phyloP scores from a whole-genome alignment of 2,888 invertebrate species.

The Melanophora roralis region DNA sequence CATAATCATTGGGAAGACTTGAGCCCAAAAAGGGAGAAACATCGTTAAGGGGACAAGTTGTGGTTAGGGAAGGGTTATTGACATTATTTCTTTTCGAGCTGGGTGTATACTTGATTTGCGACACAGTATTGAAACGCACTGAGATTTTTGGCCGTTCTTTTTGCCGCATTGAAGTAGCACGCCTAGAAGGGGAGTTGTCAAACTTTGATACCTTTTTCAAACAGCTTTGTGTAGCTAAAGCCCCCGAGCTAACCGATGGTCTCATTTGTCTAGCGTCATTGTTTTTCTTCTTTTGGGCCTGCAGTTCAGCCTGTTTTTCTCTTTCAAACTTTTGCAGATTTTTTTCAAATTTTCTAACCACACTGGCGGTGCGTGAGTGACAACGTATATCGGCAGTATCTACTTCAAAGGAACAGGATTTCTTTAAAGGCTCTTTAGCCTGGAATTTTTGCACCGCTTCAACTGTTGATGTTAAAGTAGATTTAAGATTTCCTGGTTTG shows the following conservation, averaged over 20 bases:
- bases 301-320: slow-evolving; percentile 77
- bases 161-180: slow-evolving; percentile 82
- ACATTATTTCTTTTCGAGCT: slow-evolving; percentile 68
- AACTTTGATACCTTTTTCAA: slow-evolving; percentile 75
- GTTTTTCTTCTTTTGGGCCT: slow-evolving; percentile 59
- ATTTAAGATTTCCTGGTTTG: slow-evolving; percentile 73
- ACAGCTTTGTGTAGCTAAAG: slow-evolving; percentile 73
- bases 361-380: slow-evolving; percentile 73
- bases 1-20: slow-evolving; percentile 73
- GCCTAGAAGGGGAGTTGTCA: slow-evolving; percentile 80
- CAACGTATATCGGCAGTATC: slow-evolving; percentile 67
- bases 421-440: slow-evolving; percentile 64
- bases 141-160: slow-evolving; percentile 78
- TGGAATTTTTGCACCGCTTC: slow-evolving; percentile 54
- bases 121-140: slow-evolving; percentile 76
- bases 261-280: slow-evolving; percentile 71
- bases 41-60: slow-evolving; percentile 66
- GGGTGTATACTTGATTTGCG: slow-evolving; percentile 75
- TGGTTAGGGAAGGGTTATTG: slow-evolving; percentile 38
- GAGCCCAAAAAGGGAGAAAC: slow-evolving; percentile 62
- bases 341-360: slow-evolving; percentile 77
- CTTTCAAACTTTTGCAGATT: slow-evolving; percentile 82
- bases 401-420: slow-evolving; percentile 72
- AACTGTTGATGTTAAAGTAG: slow-evolving; percentile 68
- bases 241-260: slow-evolving; percentile 73